phyloP scores from a whole-genome alignment of 2,797 vertebrate species.

The Hippopotamyrus pictus region DNA sequence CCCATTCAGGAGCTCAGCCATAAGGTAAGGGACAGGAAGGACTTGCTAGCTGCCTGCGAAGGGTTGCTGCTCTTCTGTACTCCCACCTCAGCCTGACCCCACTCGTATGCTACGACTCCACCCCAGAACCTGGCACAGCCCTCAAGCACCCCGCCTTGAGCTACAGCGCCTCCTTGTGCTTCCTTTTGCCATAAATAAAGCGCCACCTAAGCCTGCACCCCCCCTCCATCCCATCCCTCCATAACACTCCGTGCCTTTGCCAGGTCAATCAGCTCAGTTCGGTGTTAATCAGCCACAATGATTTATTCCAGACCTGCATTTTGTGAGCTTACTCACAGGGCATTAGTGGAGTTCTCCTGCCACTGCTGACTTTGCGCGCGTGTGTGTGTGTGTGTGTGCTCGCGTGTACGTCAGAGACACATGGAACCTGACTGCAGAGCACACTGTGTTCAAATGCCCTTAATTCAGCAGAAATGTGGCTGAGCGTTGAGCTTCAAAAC shows the following conservation, averaged over 20 bases:
- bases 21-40: neutral
- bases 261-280: neutral
- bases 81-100: neutral
- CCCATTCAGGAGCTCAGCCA: neutral
- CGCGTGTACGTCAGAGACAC: neutral
- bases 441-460: neutral
- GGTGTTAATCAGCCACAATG: neutral
- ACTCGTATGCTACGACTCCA: neutral
- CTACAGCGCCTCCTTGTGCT: neutral
- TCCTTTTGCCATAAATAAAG: neutral
- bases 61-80: neutral
- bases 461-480: neutral
- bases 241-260: neutral
- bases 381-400: conserved; percentile 21
- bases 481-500: neutral
- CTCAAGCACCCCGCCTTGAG: neutral
- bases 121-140: neutral
- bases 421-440: neutral
- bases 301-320: neutral
- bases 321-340: neutral
- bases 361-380: conserved; percentile 7
- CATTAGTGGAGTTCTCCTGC: neutral
- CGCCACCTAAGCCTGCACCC: neutral
- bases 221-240: neutral
- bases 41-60: neutral